Percentiles rank a stretch among this genome's conserved stretches.
Conservation (phyloP, 2,113 vertebrate genomes). For the Ophthalmolycus amberensis region DNA sequence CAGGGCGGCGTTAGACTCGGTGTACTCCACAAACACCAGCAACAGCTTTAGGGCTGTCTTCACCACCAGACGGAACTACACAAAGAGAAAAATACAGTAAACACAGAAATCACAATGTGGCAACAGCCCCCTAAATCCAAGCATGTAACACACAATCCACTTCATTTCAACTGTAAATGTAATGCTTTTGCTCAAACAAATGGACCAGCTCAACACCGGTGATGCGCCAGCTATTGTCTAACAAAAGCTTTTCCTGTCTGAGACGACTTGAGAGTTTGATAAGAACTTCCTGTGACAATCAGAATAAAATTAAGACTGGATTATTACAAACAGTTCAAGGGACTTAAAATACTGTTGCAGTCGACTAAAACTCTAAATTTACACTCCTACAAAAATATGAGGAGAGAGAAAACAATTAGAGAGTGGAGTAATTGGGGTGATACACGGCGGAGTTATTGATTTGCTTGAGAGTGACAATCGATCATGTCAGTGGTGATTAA, state of each 20-base stretch:
- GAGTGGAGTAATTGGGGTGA: no score
- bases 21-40: conserved; percentile 97
- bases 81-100: conserved; percentile 4
- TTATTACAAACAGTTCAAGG: not conserved
- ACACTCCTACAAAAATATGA: not conserved
- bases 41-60: conserved; percentile 96
- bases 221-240: not conserved
- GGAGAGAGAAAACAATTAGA: no score
- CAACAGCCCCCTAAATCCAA: not conserved
- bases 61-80: conserved; percentile 95
- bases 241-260: conserved; percentile 47
- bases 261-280: conserved; percentile 47
- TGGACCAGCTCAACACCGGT: not conserved
- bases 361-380: not conserved
- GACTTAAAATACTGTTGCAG: not conserved
- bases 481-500: conserved; percentile 14
- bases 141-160: not conserved
- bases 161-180: conserved; percentile 1
- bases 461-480: no score
- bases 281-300: conserved; percentile 31
- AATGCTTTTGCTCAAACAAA: not conserved
- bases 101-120: not conserved
- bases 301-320: not conserved
- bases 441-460: no score
- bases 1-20: conserved; percentile 88